Percentiles rank a stretch among this genome's conserved stretches.
phyloP scores from a whole-genome alignment of 2,797 vertebrate species.

The Urosaurus nigricauda region DNA sequence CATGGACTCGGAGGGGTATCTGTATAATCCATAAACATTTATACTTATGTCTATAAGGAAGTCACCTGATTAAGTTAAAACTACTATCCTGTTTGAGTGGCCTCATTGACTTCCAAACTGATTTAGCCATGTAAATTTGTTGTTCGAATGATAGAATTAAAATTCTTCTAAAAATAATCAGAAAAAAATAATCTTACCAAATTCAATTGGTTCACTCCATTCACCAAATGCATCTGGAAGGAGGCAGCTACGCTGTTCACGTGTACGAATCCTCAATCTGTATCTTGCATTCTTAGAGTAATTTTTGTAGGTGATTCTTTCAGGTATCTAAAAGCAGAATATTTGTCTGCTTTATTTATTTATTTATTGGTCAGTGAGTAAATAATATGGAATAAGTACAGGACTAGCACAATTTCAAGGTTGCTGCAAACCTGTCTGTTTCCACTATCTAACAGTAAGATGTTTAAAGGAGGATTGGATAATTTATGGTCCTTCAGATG shows the following conservation, averaged over 20 bases:
- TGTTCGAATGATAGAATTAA: not conserved
- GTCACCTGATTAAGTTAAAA: not conserved
- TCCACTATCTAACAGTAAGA: not conserved
- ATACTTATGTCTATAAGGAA: not conserved
- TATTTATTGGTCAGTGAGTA: not conserved
- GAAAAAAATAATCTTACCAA: constrained; percentile 62
- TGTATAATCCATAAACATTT: not conserved
- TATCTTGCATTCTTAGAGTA: constrained; percentile 48
- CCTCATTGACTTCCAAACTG: too few species aligned
- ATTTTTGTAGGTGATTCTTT: not conserved
- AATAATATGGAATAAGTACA: too few species aligned
- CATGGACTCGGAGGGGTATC: too few species aligned
- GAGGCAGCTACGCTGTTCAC: rapidly evolving
- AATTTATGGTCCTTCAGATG: not conserved
- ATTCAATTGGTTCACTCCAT: constrained; percentile 68
- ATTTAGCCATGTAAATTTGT: not conserved
- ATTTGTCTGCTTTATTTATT: not conserved
- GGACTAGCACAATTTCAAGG: not conserved
- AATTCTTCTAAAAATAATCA: not conserved
- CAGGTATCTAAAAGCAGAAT: constrained; percentile 52
- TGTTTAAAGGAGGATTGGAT: not conserved
- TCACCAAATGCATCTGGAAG: constrained; percentile 42
- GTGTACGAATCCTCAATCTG: constrained; percentile 64
- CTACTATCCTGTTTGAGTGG: not conserved
- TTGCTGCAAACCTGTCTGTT: not conserved